Percentiles rank a stretch among this genome's conserved stretches.
These are phyloP conservation scores for Theropithecus gelada DNA, from an alignment of 2,113 vertebrate species.

Conservation along the genomic window DNA sequence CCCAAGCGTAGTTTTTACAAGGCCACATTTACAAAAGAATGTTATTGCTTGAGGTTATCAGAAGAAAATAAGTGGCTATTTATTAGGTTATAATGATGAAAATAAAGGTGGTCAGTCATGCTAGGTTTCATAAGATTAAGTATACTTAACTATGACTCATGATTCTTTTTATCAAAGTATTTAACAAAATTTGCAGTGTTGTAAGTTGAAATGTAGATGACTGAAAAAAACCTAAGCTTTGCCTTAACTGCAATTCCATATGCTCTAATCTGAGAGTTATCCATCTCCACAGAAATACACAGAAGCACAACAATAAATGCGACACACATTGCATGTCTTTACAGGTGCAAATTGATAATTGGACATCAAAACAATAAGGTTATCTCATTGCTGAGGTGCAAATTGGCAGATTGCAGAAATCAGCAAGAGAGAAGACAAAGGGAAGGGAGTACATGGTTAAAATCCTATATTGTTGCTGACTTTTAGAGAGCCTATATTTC, in stretches of 20 bases:
- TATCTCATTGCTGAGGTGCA: conserved; percentile 65
- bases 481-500: background rate
- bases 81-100: conserved; percentile 65
- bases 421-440: background rate
- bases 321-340: conserved; percentile 41
- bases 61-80: conserved; percentile 65
- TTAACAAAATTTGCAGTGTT: conserved; percentile 73
- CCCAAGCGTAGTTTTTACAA: conserved; percentile 72
- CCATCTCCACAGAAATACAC: conserved; percentile 41
- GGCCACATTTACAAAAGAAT: conserved; percentile 65
- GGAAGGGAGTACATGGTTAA: background rate
- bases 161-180: conserved; percentile 71
- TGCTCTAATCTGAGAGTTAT: conserved; percentile 55
- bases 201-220: conserved; percentile 63
- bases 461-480: background rate
- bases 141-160: conserved; percentile 68
- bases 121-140: conserved; percentile 72
- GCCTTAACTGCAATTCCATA: conserved; percentile 35
- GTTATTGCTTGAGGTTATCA: conserved; percentile 56
- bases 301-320: conserved; percentile 49
- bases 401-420: conserved; percentile 59
- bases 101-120: background rate
- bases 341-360: conserved; percentile 56
- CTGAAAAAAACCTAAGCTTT: conserved; percentile 54
- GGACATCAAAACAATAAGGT: conserved; percentile 71